Evolutionary conservation across 2,797 vertebrate species (phyloP), one percentile per base, ranked within the genome.

Genomic region (Thripadectes ignobilis): DNA sequence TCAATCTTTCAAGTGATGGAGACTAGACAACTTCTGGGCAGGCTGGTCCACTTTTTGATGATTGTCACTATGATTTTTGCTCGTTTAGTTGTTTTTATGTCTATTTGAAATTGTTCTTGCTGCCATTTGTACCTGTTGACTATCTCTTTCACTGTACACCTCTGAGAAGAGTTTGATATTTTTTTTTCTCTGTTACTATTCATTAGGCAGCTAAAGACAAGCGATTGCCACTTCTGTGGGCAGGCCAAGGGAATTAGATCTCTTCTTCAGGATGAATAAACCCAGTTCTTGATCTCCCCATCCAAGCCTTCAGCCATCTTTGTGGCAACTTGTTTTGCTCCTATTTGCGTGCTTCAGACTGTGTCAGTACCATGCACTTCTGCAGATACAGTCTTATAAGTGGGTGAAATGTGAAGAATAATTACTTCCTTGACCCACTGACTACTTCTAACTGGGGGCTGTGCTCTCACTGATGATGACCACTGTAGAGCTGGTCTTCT

Each of bases 261-360:
- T 65, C 5, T 61, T 65, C 26, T 46, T 61, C 21, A 46, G 9
- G 8, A 38, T 36, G 8, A 65, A 36, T 51, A 57, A 65, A 76
- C 2, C 3, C 8, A 12, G 3, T 6, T 58, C n/a, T 63, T 0
- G 0, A 9, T 61, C 12, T 73, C 8, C 12, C 21, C 4, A 20
- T 23, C 32, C 12, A 72, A 57, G 7, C 0, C 12, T n/a, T 58
- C 16, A 77, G 9, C 1, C n/a, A 55, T 24, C 6, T 72, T 66
- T 65, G 61, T 43, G 12, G 9, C 5, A 14, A 18, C 32, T 39
- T 62, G 6, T 1, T 43, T 89, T 69, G 29, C n/a, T 87, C 3
- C 0, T 52, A 36, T 18, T 34, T 65, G 14, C 5, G 14, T 34
- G 15, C 6, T 76, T 59, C 45, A 73, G 14, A 55, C 4, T 8